Evolutionary conservation across 2,888 invertebrate genomes (phyloP).

Genomic region (Pantelozetes paolii): DNA sequence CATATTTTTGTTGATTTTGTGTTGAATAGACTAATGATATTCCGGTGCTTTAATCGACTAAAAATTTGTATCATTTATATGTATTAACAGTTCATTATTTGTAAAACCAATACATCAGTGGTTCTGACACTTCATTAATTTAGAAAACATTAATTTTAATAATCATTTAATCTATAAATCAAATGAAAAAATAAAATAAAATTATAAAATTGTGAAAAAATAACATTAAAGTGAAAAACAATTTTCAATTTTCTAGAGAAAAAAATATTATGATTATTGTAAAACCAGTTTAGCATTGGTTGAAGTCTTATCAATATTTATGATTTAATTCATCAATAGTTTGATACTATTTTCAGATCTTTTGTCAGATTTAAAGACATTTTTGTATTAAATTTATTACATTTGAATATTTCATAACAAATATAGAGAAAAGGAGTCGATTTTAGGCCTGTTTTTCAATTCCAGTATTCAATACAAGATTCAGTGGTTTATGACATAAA

Average conservation of each 20-base stretch:
- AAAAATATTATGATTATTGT: constrained; percentile 9
- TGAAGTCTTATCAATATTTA: constrained; percentile 31
- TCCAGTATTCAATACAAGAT: background rate
- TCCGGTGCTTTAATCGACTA: background rate
- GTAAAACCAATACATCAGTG: constrained; percentile 16
- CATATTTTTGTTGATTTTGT: background rate
- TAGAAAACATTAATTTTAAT: constrained; percentile 23
- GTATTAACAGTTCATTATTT: constrained; percentile 19
- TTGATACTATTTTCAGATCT: constrained; percentile 27
- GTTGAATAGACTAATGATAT: background rate
- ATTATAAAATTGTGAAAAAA: background rate
- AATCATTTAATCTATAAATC: constrained; percentile 28
- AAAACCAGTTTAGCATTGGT: constrained; percentile 23
- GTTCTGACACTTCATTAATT: constrained; percentile 30
- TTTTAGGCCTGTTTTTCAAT: background rate
- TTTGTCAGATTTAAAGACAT: constrained; percentile 15
- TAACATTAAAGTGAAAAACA: background rate
- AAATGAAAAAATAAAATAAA: background rate
- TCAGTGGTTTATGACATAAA: constrained; percentile 17
- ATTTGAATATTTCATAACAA: background rate
- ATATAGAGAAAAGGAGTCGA: background rate
- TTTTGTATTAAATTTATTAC: background rate
- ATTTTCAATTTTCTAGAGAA: constrained; percentile 23
- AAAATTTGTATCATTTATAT: constrained; percentile 29
- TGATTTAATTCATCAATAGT: constrained; percentile 34